Evolutionary conservation across 2,797 vertebrate genomes (phyloP).

Genomic region (Alauda arvensis): DNA sequence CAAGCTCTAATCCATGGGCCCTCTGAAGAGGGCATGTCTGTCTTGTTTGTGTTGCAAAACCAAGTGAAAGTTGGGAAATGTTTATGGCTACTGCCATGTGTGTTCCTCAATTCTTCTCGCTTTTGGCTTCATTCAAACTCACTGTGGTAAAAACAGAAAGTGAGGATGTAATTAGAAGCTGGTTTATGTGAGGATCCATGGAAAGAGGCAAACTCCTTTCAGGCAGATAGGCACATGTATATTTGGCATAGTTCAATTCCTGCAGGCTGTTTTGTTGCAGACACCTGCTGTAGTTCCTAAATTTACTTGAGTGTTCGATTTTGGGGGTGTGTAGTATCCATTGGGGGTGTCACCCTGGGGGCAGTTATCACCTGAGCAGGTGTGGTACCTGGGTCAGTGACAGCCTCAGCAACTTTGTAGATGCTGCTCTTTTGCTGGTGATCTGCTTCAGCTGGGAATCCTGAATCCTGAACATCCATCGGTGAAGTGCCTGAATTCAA

Average conservation of each 20-base stretch:
- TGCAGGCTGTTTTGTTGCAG: not conserved
- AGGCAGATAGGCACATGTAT: not conserved
- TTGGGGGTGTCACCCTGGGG: not conserved
- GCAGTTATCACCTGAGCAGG: rapidly evolving
- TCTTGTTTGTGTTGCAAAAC: constrained; percentile 17
- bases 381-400: not conserved
- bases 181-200: not conserved
- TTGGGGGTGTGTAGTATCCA: rapidly evolving
- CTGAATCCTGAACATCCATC: not conserved
- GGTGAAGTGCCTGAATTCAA: not conserved
- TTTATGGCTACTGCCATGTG: not conserved
- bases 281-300: not conserved
- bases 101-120: not conserved
- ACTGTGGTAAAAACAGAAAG: constrained; percentile 7
- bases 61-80: not conserved
- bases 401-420: not conserved
- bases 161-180: not conserved
- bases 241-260: not conserved
- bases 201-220: not conserved
- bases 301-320: not conserved
- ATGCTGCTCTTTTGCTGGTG: not conserved
- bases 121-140: not conserved
- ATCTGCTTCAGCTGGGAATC: not conserved
- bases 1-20: not conserved
- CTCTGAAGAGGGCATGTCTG: not conserved